Evolutionary conservation across 2,888 invertebrate genomes (phyloP).

Genomic region (Microplitis deprimator): DNA sequence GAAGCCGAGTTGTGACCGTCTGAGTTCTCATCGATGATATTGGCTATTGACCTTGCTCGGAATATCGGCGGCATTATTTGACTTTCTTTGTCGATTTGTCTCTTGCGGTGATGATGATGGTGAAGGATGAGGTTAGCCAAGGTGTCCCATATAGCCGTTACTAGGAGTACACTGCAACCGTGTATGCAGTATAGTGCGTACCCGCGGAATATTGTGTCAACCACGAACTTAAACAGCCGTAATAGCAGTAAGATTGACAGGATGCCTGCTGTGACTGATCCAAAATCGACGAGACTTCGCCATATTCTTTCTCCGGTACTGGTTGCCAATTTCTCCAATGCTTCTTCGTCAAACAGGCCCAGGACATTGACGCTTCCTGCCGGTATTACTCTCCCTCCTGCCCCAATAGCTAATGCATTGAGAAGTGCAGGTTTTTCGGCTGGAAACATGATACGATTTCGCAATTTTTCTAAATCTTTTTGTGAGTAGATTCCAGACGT

Average conservation of each 20-base stretch:
- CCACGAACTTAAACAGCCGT: not conserved
- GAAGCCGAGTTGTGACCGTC: not conserved
- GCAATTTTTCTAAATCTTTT: slow-evolving; percentile 30
- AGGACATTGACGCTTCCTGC: not conserved
- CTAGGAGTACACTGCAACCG: not conserved
- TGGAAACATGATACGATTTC: slow-evolving; percentile 41
- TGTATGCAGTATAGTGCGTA: not conserved
- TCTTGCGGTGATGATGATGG: not conserved
- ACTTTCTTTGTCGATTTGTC: not conserved
- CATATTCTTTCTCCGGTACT: not conserved
- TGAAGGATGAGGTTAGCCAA: not conserved
- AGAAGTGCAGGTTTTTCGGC: slow-evolving; percentile 40
- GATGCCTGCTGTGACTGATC: not conserved
- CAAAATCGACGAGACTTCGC: not conserved
- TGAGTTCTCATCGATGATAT: not conserved
- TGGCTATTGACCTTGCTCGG: not conserved
- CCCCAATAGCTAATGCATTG: slow-evolving; percentile 18
- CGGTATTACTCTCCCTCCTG: not conserved
- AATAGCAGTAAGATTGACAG: not conserved
- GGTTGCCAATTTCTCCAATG: not conserved
- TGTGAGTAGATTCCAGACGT: slow-evolving; percentile 35
- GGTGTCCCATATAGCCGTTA: not conserved
- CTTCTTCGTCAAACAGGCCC: slow-evolving; percentile 21
- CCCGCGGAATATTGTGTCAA: not conserved
- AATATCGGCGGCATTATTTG: not conserved